Percentiles rank a stretch among this genome's conserved stretches.
Conservation (phyloP, 2,797 vertebrate genomes). For the Setipinna tenuifilis region DNA sequence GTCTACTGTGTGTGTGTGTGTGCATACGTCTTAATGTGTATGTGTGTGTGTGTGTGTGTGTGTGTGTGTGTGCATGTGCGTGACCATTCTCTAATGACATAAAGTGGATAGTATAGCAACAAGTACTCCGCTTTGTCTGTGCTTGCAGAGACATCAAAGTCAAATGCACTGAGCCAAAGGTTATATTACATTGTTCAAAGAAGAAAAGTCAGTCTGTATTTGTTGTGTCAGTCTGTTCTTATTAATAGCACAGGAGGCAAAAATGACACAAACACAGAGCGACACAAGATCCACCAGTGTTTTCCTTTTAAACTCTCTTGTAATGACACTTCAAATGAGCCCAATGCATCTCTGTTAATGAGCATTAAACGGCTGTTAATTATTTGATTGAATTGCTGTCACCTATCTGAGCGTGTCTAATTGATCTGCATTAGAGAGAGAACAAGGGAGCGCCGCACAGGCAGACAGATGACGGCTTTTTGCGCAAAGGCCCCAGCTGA, state of each 20-base stretch:
- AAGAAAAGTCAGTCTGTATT: neutral
- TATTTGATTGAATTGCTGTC: slow-evolving; percentile 81
- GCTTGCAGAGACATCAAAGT: neutral
- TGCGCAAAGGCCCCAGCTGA: slow-evolving; percentile 28
- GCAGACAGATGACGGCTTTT: neutral
- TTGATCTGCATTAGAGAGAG: slow-evolving; percentile 52
- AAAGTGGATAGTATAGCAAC: neutral
- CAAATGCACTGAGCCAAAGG: neutral
- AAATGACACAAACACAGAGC: slow-evolving; percentile 53
- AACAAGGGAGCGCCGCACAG: slow-evolving; percentile 35
- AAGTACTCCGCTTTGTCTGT: neutral
- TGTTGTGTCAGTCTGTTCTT: neutral
- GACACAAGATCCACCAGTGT: slow-evolving; percentile 55
- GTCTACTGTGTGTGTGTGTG: neutral
- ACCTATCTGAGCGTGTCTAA: slow-evolving; percentile 73
- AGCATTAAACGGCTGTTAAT: slow-evolving; percentile 79
- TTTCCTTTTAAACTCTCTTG: slow-evolving; percentile 67
- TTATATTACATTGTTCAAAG: neutral
- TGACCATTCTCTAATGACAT: neutral
- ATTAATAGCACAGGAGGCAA: neutral
- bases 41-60: too few relatives aligned
- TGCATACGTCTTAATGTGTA: neutral
- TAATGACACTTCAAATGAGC: slow-evolving; percentile 77
- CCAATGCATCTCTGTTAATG: slow-evolving; percentile 76
- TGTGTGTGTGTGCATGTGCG: neutral